A percentile compares a stretch with the other conserved stretches of the same genome.
Evolutionary conservation across 2,888 invertebrate genomes (phyloP).

Genomic region (Ashinkailepas kermadecensis): DNA sequence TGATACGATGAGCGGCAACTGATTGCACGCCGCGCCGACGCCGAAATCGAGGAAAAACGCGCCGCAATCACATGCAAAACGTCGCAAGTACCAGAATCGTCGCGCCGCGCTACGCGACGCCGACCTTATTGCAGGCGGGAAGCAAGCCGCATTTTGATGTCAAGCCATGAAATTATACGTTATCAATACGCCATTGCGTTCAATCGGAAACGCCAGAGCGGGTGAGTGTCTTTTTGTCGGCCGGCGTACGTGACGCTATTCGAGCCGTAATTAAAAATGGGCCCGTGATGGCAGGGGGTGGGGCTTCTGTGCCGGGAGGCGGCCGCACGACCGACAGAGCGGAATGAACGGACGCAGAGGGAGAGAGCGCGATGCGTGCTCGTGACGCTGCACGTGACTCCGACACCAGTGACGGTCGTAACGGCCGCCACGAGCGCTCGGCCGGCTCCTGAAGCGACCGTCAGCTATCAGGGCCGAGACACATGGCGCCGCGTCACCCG

Average conservation of each 20-base stretch:
- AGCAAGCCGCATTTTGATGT: constrained; percentile 9
- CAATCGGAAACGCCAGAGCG: constrained; percentile 13
- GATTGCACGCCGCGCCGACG: constrained; percentile 16
- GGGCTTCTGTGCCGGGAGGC: not conserved
- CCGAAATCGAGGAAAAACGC: constrained; percentile 9
- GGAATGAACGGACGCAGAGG: not conserved
- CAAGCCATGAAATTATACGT: constrained; percentile 19
- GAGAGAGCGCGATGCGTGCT: not conserved
- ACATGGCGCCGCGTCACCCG: no score
- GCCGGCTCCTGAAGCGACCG: not conserved
- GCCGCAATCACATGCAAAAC: constrained; percentile 20
- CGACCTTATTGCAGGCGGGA: constrained; percentile 9
- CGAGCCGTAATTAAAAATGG: constrained; percentile 12
- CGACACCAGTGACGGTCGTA: not conserved
- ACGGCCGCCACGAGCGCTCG: not conserved
- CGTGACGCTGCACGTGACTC: constrained; percentile 20
- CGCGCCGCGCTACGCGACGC: not conserved
- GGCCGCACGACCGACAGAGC: not conserved
- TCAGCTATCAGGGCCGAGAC: no score
- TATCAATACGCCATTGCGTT: constrained; percentile 17
- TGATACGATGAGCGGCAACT: constrained; percentile 23
- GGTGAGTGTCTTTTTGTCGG: constrained; percentile 20
- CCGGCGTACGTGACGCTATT: constrained; percentile 3
- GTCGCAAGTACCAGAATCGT: constrained; percentile 4
- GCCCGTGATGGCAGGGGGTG: not conserved